These are phyloP conservation scores for Cydia amplana DNA, from an alignment of 1,140 invertebrate species.

Conservation along the genomic window DNA sequence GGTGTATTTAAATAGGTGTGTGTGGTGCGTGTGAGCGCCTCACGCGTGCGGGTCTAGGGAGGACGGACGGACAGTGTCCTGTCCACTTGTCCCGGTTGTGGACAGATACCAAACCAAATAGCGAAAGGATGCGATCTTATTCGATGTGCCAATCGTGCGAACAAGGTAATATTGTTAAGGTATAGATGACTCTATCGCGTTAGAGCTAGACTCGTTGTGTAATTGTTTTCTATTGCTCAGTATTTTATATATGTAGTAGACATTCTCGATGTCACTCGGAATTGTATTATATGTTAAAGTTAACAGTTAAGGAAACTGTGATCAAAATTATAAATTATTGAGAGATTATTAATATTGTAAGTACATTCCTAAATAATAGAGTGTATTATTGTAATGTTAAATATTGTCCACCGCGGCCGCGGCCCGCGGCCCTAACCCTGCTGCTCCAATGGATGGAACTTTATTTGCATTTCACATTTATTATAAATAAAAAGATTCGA, in stretches of 20 bases:
- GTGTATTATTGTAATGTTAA: constrained; percentile 72
- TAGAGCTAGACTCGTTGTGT: constrained; percentile 63
- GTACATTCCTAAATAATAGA: constrained; percentile 78
- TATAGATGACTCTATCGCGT: constrained; percentile 68
- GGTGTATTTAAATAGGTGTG: constrained; percentile 26
- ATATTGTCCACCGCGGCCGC: constrained; percentile 53
- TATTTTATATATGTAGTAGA: constrained; percentile 71
- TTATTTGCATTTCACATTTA: constrained; percentile 69
- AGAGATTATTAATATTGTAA: constrained; percentile 78
- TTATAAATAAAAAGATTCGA: constrained; percentile 64
- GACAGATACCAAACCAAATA: constrained; percentile 75
- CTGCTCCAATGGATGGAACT: constrained; percentile 35
- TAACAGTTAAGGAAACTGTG: constrained; percentile 79
- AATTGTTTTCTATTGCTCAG: constrained; percentile 78
- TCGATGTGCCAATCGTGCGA: constrained; percentile 73
- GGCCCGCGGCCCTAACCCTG: neutral
- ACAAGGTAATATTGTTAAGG: constrained; percentile 75
- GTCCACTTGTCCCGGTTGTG: neutral
- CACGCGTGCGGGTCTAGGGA: constrained; percentile 30
- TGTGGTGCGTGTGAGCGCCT: constrained; percentile 39
- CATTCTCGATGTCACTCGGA: constrained; percentile 68
- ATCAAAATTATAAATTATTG: constrained; percentile 80
- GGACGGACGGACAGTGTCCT: neutral
- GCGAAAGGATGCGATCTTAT: constrained; percentile 62
- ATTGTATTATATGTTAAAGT: constrained; percentile 77